Percentiles rank a stretch among this genome's conserved stretches.
Conservation (phyloP, 2,888 invertebrate species). For the Ophion ellenae region DNA sequence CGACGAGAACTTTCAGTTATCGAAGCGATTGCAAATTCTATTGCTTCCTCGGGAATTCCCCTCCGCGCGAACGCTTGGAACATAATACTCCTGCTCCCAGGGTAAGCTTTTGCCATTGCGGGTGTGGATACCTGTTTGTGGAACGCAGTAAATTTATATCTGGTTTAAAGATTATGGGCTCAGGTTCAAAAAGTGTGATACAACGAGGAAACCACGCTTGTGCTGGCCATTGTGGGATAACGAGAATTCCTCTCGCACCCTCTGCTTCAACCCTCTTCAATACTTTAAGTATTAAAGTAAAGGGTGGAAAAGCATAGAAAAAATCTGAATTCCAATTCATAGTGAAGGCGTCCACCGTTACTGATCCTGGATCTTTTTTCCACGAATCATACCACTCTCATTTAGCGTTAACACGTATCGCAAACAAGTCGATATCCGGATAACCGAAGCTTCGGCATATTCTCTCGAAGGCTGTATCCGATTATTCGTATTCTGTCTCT, state of each 20-base stretch:
- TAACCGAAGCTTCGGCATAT: neutral
- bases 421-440: conserved; percentile 35
- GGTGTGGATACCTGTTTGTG: conserved; percentile 22
- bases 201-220: conserved; percentile 9
- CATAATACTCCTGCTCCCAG: conserved; percentile 37
- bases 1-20: conserved; percentile 5
- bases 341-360: conserved; percentile 18
- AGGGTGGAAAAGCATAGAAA: conserved; percentile 58
- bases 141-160: conserved; percentile 8
- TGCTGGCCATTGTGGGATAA: conserved; percentile 4
- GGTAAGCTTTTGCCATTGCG: conserved; percentile 25
- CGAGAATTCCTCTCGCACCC: neutral
- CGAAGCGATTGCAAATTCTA: conserved; percentile 7
- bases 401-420: conserved; percentile 11
- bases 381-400: neutral
- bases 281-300: neutral
- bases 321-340: conserved; percentile 4
- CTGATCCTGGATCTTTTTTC: conserved; percentile 16
- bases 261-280: neutral
- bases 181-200: no score
- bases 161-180: neutral
- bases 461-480: neutral
- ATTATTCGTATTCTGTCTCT: neutral
- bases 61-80: conserved; percentile 18
- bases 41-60: conserved; percentile 15